Evolutionary conservation across 2,888 invertebrate species (phyloP).

Genomic region (Pediacus dermestoides): DNA sequence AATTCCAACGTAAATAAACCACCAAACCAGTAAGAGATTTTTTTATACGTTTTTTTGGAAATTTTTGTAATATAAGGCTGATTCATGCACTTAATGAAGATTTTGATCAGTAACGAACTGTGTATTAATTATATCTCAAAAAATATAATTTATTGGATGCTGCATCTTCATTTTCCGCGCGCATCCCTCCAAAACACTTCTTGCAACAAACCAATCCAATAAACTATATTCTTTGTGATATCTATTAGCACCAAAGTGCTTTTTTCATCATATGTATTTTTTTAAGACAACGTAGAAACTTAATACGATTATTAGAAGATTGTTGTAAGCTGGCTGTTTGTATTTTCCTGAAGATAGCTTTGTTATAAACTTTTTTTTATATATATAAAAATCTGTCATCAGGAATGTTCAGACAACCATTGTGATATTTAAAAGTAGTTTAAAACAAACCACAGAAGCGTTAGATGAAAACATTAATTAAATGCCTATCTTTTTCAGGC

Average conservation of each 20-base stretch:
- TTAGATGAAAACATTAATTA: conserved; percentile 1
- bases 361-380: neutral
- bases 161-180: no score
- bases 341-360: neutral
- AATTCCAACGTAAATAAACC: no score
- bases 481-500: neutral
- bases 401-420: conserved; percentile 1
- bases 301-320: neutral
- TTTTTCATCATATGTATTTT: conserved; percentile 8
- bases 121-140: no score
- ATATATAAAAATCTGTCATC: neutral
- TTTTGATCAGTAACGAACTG: no score
- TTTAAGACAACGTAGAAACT: conserved; percentile 1
- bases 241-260: conserved; percentile 8
- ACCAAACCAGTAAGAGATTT: no score
- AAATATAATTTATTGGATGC: no score
- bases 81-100: no score
- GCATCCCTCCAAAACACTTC: no score
- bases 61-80: no score
- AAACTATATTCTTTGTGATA: no score
- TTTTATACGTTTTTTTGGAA: no score
- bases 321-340: conserved; percentile 2
- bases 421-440: conserved; percentile 9
- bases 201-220: no score
- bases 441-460: conserved; percentile 3